Percentiles rank a stretch among this genome's conserved stretches.
Conservation (phyloP, 2,113 vertebrate genomes). For the Stigmatopora argus region DNA sequence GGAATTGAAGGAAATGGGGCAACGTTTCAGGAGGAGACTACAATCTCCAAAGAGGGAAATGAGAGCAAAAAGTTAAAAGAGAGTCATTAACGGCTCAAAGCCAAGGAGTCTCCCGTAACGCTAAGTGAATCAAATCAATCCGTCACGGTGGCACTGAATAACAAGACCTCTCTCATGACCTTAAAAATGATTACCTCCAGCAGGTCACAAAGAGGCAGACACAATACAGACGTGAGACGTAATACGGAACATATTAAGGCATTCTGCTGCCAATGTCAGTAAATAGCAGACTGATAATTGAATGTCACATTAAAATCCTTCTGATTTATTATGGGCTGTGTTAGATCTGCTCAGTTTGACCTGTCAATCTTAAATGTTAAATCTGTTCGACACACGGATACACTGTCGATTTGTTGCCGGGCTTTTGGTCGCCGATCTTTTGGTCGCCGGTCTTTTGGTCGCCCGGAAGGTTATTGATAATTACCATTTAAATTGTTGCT, state of each 20-base stretch:
- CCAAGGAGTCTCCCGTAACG: background rate
- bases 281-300: background rate
- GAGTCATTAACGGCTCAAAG: background rate
- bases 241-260: background rate
- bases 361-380: too few species aligned
- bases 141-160: background rate
- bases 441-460: too few species aligned
- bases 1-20: background rate
- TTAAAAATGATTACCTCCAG: background rate
- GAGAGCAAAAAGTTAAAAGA: background rate
- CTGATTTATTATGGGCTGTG: background rate
- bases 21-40: background rate
- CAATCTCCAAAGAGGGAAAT: background rate
- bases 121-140: background rate
- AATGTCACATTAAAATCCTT: background rate
- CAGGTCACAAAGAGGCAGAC: background rate
- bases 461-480: too few species aligned
- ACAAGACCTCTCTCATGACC: background rate
- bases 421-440: too few species aligned
- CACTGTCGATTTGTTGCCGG: too few species aligned
- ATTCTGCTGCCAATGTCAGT: background rate
- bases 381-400: too few species aligned
- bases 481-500: too few species aligned
- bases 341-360: background rate
- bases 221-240: background rate